Conservation (phyloP, 2,888 invertebrate species). For the Carcina quercana region DNA sequence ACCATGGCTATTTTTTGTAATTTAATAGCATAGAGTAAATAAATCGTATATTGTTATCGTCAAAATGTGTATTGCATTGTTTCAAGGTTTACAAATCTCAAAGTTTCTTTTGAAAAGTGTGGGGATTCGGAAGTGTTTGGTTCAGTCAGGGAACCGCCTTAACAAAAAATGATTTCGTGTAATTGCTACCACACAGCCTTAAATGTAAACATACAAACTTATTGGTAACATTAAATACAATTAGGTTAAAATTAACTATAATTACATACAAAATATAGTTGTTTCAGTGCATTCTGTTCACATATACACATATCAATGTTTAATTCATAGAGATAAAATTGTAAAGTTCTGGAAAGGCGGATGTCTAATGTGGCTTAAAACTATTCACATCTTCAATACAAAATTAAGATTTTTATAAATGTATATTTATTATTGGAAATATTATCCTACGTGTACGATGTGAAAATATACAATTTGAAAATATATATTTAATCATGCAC, state of each 20-base stretch:
- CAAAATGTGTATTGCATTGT: too few relatives aligned
- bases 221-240: constrained; percentile 39
- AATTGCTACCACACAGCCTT: too few relatives aligned
- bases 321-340: constrained; percentile 22
- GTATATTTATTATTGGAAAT: constrained; percentile 3
- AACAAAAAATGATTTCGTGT: too few relatives aligned
- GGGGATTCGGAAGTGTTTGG: too few relatives aligned
- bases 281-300: constrained; percentile 43
- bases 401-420: constrained; percentile 5
- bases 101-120: too few relatives aligned
- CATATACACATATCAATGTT: constrained; percentile 11
- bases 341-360: constrained; percentile 27
- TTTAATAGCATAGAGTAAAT: too few relatives aligned
- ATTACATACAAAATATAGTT: constrained; percentile 58
- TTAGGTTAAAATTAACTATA: constrained; percentile 54
- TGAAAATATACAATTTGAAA: constrained; percentile 19
- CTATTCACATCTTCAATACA: constrained; percentile 7
- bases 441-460: constrained; percentile 13
- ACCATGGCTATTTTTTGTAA: too few relatives aligned
- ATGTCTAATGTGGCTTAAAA: constrained; percentile 22
- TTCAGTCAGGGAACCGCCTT: too few relatives aligned
- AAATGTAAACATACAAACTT: constrained; percentile 52
- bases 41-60: too few relatives aligned
- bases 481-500: constrained; percentile 18
- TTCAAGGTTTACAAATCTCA: too few relatives aligned